Base-by-base conservation (phyloP, 2,888 invertebrate genomes). In the Plutella xylostella region DNA sequence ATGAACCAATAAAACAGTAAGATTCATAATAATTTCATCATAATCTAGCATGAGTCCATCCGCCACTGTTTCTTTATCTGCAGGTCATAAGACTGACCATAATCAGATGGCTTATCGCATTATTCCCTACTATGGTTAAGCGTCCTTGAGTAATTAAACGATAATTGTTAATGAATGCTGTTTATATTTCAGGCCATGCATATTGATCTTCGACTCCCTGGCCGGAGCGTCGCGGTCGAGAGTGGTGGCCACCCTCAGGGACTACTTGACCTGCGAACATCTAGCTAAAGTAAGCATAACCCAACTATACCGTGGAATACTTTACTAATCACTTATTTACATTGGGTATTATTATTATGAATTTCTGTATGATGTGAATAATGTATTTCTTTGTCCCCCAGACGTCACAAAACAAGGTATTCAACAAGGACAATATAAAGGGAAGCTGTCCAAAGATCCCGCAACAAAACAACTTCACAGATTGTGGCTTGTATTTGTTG, bases 391-490 rank as follows among this genome's bases (percentile, higher is more conserved):
- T 31, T 48, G 43, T 53, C 45, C 74, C 71, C 45, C 70, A 85
- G 80, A 72, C 87, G 45, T 86, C 87, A n/a, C 72, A 73, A 39
- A 88, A 86, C 54, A 88, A 90, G 63, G 71, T 87, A 41, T 96
- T 93, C 67, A 91, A 90, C 53, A 94, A 92, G 68, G 90, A 92
- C 57, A 91, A 90, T 37, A 93, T 97, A 58, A 92, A 92, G 62
- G 97, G 96, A 4, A 89, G 90, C 53, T 90, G 90, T 61, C 94
- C 95, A 0, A 93, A 93, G 80, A 94, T 96, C 52, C 98, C 98
- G n/a, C 97, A 98, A 68, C 99, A 99, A 78, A 93, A 91, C 54
- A 99, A 99, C 84, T 96, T 92, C 66, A 94, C 93, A 33, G 99
- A 99, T 72, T 99, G 99, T 77, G 99, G 99, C 1, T 84, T 98